A percentile compares a stretch with the other conserved stretches of the same genome.
These are phyloP conservation scores for Zaprionus ghesquierei DNA, from an alignment of 1,140 invertebrate genomes.

Conservation along the genomic window DNA sequence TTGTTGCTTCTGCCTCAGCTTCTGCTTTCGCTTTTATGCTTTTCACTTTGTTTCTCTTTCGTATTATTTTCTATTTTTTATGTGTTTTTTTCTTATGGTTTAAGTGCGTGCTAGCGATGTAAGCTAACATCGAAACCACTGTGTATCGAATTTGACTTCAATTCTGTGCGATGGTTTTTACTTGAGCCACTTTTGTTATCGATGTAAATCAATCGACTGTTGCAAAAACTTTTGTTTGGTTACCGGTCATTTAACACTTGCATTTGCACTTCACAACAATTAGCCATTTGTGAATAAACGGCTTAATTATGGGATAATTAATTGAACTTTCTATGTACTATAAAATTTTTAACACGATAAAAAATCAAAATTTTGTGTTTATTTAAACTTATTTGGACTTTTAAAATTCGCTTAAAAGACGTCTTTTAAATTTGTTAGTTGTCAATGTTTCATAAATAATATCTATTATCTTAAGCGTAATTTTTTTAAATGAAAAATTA, in stretches of 20 bases:
- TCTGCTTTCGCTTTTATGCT: slow-evolving; percentile 32
- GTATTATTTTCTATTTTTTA: slow-evolving; percentile 19
- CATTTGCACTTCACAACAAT: neutral
- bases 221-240: neutral
- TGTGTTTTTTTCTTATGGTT: slow-evolving; percentile 20
- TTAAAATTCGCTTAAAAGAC: neutral
- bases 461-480: neutral
- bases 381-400: neutral
- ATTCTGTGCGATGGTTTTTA: slow-evolving; percentile 1
- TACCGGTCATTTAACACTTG: slow-evolving; percentile 1
- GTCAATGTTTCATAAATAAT: no score
- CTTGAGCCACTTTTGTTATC: neutral
- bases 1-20: slow-evolving; percentile 8
- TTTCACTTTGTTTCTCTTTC: slow-evolving; percentile 41
- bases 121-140: slow-evolving; percentile 6
- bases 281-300: neutral
- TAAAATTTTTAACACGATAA: neutral
- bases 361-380: neutral
- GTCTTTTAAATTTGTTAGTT: neutral
- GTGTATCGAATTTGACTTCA: slow-evolving; percentile 3
- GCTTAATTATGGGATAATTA: neutral
- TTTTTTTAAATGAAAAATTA: neutral
- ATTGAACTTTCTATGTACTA: neutral
- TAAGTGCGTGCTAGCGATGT: slow-evolving; percentile 31
- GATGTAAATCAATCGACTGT: slow-evolving; percentile 1